Evolutionary conservation across 2,113 vertebrate genomes (phyloP).

Genomic region (Pantherophis guttatus): DNA sequence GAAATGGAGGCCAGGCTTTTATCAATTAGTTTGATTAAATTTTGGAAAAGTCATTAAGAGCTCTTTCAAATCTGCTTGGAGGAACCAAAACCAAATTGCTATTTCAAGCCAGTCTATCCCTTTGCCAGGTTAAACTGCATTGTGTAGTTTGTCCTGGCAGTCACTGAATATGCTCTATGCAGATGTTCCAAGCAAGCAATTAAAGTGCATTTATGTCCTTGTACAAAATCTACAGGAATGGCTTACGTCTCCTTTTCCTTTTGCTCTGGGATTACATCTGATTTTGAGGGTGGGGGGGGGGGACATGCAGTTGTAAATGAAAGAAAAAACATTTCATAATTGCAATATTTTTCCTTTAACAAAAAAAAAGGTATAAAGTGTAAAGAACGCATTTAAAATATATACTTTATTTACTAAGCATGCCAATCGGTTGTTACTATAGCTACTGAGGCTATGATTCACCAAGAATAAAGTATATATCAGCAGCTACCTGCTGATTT

Average conservation of each 20-base stretch:
- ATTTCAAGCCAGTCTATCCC: not conserved
- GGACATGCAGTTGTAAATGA: not conserved
- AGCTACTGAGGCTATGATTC: slow-evolving; percentile 43
- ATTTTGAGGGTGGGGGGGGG: not conserved
- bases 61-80: not conserved
- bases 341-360: slow-evolving; percentile 27
- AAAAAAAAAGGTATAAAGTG: slow-evolving; percentile 26
- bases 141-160: not conserved
- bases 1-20: not conserved
- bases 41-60: not conserved
- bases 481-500: slow-evolving; percentile 47
- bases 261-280: not conserved
- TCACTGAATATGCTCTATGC: not conserved
- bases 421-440: slow-evolving; percentile 39
- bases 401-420: slow-evolving; percentile 25
- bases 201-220: not conserved
- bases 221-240: not conserved
- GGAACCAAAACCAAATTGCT: not conserved
- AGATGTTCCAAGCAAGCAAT: not conserved
- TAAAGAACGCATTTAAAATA: slow-evolving; percentile 44
- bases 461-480: slow-evolving; percentile 40
- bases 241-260: not conserved
- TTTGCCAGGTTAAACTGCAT: not conserved
- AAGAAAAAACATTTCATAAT: not conserved
- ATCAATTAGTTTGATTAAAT: not conserved